Conservation (phyloP, 2,888 invertebrate genomes). For the Hymenopus coronatus region DNA sequence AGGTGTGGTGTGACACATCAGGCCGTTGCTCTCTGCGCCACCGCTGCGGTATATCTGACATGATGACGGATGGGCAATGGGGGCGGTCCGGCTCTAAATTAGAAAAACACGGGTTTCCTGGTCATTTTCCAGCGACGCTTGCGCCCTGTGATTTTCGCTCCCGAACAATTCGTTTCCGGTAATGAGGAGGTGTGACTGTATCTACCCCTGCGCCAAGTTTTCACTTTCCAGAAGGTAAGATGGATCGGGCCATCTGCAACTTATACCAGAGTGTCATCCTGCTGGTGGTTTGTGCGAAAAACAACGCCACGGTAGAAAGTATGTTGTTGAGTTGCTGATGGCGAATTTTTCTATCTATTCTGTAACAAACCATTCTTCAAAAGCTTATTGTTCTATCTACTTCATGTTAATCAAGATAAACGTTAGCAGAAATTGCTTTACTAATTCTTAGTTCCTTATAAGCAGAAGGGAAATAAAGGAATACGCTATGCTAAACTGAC, state of each 20-base stretch:
- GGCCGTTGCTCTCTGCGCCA: neutral
- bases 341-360: no score
- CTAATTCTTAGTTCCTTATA: no score
- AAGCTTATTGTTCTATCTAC: no score
- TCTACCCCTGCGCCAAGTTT: neutral
- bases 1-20: neutral
- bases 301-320: no score
- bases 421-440: no score
- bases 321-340: no score
- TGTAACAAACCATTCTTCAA: no score
- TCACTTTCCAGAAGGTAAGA: neutral
- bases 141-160: constrained; percentile 8
- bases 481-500: no score
- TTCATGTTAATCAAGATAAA: no score
- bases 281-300: neutral
- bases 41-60: neutral
- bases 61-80: neutral
- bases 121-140: neutral
- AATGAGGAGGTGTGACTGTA: constrained; percentile 5
- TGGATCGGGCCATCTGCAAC: neutral
- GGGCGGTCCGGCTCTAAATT: neutral
- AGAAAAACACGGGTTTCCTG: neutral
- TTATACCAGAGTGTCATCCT: neutral
- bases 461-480: no score
- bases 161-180: constrained; percentile 19